Conservation (phyloP, 2,888 invertebrate species). For the Xylocampa areola region DNA sequence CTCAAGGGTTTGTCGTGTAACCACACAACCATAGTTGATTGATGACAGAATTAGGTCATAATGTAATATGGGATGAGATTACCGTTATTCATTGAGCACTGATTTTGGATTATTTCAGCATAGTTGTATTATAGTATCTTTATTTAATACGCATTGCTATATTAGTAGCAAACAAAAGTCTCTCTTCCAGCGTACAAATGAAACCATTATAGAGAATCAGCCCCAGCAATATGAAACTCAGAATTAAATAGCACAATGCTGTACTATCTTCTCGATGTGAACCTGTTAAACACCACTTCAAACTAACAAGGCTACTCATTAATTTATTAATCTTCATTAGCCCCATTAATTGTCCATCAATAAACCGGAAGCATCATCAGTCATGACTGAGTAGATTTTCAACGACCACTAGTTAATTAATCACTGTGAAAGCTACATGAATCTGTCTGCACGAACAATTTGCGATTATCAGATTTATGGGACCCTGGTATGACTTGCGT, state of each 20-base stretch:
- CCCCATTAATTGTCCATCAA: conserved; percentile 32
- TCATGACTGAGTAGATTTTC: conserved; percentile 35
- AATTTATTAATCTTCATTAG: conserved; percentile 50
- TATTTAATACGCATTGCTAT: no score
- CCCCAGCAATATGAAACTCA: no score
- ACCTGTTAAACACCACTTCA: conserved; percentile 5
- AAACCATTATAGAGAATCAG: no score
- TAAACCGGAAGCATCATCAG: conserved; percentile 39
- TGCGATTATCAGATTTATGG: conserved; percentile 51
- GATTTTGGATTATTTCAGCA: conserved; percentile 11
- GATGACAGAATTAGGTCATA: conserved; percentile 29
- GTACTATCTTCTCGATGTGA: no score
- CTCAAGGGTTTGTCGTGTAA: conserved; percentile 11
- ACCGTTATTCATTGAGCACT: conserved; percentile 19
- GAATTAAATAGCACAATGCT: no score
- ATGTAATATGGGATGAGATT: conserved; percentile 14
- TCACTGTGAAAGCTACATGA: conserved; percentile 55
- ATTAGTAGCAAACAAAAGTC: no score
- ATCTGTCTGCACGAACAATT: conserved; percentile 46
- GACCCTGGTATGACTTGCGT: conserved; percentile 39
- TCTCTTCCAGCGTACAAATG: no score
- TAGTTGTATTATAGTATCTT: no score
- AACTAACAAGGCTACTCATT: conserved; percentile 18
- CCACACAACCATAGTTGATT: conserved; percentile 18
- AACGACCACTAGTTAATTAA: conserved; percentile 48